Base-by-base conservation (phyloP, 2,888 invertebrate species). In the Lottia scabra region DNA sequence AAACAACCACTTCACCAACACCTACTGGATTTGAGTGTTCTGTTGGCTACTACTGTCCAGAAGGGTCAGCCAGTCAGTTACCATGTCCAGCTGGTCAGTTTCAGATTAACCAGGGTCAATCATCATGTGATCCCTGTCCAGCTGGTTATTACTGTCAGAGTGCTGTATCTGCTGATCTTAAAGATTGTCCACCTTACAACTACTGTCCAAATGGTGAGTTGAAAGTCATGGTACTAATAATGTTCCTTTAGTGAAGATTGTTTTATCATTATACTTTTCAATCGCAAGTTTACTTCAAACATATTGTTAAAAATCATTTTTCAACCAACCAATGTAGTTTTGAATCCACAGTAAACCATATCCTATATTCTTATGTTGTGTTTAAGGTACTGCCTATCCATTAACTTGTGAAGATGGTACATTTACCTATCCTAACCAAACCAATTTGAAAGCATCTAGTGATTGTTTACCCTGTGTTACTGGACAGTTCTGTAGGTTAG, bases 131-230 rank as follows among this genome's bases (percentile, higher is more conserved):
- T 15, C 73, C 80, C 2, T 88, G 88, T 74, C 87, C 87, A 5
- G 85, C 85, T 0, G 87, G 88, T 4, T 87, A 75, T 74, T 88
- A 86, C 78, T 88, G 88, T 74, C 79, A 81, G 27, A 83, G 83
- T 70, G 78, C 85, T 19, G 76, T 78, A 1, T 78, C 75, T 13
- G 84, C 86, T 26, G 77, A 82, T 38, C 83, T 84, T 44, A 76
- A 78, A 16, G 76, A 80, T 68, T 88, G 88, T 71, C 81, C 86
- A 64, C 75, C 86, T 8, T 84, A 83, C 78, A 80, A 83, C 71
- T 88, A 84, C 78, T 88, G 88, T 74, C 88, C 87, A n/a, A 71
- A 76, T 75, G 87, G 87, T 80, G 76, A 30, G 75, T 27, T 16
- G 38, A 12, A 30, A 38, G 38, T 6, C 10, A 38, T 5, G 3